Evolutionary conservation across 1,140 invertebrate genomes (phyloP).

Genomic region (Babylonia areolata): DNA sequence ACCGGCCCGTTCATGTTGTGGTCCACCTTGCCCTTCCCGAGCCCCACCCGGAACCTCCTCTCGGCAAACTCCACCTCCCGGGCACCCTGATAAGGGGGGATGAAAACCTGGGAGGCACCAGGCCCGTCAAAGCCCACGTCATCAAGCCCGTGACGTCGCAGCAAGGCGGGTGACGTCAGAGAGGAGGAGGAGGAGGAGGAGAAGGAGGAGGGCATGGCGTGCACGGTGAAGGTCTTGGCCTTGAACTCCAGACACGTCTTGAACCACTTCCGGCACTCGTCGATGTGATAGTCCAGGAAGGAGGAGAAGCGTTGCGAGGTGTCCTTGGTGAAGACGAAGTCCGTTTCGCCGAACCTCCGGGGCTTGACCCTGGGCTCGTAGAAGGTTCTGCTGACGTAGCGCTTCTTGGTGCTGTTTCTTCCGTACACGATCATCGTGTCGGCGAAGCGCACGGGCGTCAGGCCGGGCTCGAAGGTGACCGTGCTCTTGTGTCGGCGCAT

Average conservation of each 20-base stretch:
- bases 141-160: conserved; percentile 1
- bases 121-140: conserved; percentile 38
- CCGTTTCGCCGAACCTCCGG: conserved; percentile 54
- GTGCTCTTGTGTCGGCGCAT: conserved; percentile 59
- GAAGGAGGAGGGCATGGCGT: conserved; percentile 35
- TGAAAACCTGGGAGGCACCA: conserved; percentile 50
- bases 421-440: conserved; percentile 59
- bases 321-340: conserved; percentile 57
- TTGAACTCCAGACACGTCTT: conserved; percentile 64
- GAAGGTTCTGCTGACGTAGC: conserved; percentile 60
- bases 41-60: conserved; percentile 1
- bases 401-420: conserved; percentile 54
- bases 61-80: conserved; percentile 7
- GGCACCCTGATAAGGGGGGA: conserved; percentile 43
- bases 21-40: conserved; percentile 32
- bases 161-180: conserved; percentile 2
- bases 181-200: neutral
- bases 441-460: conserved; percentile 52
- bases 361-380: conserved; percentile 62
- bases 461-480: conserved; percentile 53
- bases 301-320: conserved; percentile 51
- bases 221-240: conserved; percentile 58
- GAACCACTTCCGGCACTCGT: conserved; percentile 63
- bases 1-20: conserved; percentile 37
- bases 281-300: conserved; percentile 58